Base-by-base conservation (phyloP, 2,797 vertebrate species). In the Taenioides sp. region DNA sequence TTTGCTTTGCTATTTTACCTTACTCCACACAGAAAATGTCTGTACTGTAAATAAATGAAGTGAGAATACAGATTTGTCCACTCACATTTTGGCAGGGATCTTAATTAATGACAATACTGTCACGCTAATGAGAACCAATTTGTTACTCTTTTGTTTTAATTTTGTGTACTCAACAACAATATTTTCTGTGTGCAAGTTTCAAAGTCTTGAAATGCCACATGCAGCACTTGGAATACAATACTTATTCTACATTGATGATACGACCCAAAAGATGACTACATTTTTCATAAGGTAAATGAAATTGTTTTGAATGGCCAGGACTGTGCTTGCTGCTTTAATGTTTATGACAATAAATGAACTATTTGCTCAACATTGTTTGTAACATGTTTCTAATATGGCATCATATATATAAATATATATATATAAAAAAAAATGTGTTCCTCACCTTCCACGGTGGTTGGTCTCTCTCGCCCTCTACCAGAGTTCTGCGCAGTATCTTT, bases 181-280 rank as follows among this genome's bases (percentile, higher is more conserved):
- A 91, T 90, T 93, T n/a, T 89, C 18, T 66, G 91, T 94, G 95
- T 95, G 90, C 84, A 90, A 95, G 91, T 94, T 20, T 88, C 90
- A 93, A 94, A 93, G 87, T 93, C 92, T 93, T 92, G 90, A 86
- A 88, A 74, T 75, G 89, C 88, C 82, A 91, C 82, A 86, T 91
- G 43, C 4, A 31, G 92, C 34, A 10, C 34, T 10, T 37, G 34
- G 78, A 67, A 27, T 90, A 76, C 83, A 84, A 86, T 88, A 89
- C 92, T 93, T 94, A 94, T 88, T 92, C 86, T 85, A 88, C 92
- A 84, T 89, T 88, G 92, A 86, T 88, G 92, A 87, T 90, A 92
- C 91, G 90, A 93, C 74, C 75, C 89, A 70, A 88, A 90, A 91
- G 75, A 83, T 79, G 82, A 87, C 85, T 87, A 85, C 89, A 76